Base-by-base conservation (phyloP, 2,797 vertebrate genomes). In the Kryptopterus vitreolus region DNA sequence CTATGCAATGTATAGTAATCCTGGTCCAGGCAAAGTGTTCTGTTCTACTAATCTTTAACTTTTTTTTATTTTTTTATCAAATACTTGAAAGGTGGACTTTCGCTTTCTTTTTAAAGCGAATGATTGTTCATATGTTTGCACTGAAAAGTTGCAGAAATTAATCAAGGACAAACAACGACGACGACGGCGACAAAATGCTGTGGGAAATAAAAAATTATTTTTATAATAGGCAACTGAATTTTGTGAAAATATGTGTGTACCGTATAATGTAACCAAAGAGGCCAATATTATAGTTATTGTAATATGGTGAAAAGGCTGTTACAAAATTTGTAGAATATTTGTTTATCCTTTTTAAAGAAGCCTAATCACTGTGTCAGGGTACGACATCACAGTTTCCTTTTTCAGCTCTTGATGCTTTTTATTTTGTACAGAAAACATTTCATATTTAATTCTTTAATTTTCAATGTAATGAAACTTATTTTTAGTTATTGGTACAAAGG, bases 41-140 rank as follows among this genome's bases (percentile, higher is more conserved):
- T 84, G 70, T 84, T 87, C 87, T 89, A 92, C 90, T 94, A 94
- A 92, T 94, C 92, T 95, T 96, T 93, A 92, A 94, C 94, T 96
- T 86, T 96, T 95, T 96, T 95, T 96, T 93, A 92, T 94, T 94
- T 96, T 86, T 96, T 95, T 96, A 94, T 96, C 95, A 96, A 57
- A 98, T 99, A 99, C 97, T 99, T 99, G 98, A 99, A 99, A 97
- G 95, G 95, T 96, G 95, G 97, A 98, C 96, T 93, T 97, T 97
- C 96, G 96, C 96, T 98, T 96, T 93, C 94, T 96, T 95, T 97
- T 95, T 95, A 95, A 95, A 98, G 97, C 95, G 96, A 96, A 96
- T 94, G 96, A 96, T 98, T 96, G 94, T 97, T 96, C 95, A 95
- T 95, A 96, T 92, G 95, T 99, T 99, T 99, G 98, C 98, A 99